phyloP scores from a whole-genome alignment of 2,797 vertebrate genomes.

The Sebastolobus altivelis region DNA sequence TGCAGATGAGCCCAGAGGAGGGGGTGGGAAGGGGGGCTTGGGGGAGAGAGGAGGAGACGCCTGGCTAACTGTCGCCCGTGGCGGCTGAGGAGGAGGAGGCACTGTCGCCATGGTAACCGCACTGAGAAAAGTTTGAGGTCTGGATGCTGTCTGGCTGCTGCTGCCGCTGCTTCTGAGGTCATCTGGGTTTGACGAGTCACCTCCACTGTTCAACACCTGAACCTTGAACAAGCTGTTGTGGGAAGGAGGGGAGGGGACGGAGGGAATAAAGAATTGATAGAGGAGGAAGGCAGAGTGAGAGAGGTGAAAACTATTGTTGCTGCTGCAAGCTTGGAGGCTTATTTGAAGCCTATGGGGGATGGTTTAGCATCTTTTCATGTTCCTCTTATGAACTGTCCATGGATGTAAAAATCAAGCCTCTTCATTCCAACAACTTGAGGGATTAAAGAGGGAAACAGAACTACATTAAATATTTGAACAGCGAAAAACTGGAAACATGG shows the following conservation, averaged over 20 bases:
- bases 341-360: constrained; percentile 17
- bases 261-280: constrained; percentile 33
- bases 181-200: constrained; percentile 63
- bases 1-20: constrained; percentile 69
- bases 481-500: not conserved
- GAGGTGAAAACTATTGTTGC: not conserved
- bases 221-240: constrained; percentile 80
- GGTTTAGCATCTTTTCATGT: constrained; percentile 15
- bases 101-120: constrained; percentile 77
- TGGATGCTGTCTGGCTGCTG: constrained; percentile 68
- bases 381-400: not conserved
- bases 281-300: not conserved
- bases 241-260: constrained; percentile 11
- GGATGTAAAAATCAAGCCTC: constrained; percentile 4
- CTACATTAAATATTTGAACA: not conserved
- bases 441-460: constrained; percentile 16
- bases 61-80: constrained; percentile 64
- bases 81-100: constrained; percentile 65
- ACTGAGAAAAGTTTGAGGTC: constrained; percentile 76
- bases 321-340: not conserved
- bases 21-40: constrained; percentile 54
- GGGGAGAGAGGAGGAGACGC: constrained; percentile 58
- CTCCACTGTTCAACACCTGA: constrained; percentile 64
- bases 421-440: constrained; percentile 12
- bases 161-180: constrained; percentile 56